Evolutionary conservation across 1,140 invertebrate genomes (phyloP).

Genomic region (Caligus rogercresseyi): DNA sequence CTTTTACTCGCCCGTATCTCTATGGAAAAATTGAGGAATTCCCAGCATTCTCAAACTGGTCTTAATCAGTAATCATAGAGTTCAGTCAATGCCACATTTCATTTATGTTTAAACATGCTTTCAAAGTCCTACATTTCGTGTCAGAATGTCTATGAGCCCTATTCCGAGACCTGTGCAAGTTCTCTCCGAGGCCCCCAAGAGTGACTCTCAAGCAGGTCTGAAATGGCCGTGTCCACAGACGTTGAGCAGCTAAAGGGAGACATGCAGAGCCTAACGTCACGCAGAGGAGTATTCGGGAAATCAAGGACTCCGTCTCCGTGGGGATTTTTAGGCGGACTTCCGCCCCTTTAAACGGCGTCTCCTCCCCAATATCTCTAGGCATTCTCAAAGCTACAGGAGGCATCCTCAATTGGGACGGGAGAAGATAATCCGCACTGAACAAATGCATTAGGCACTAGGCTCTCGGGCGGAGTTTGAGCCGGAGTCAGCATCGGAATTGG

Average conservation of each 20-base stretch:
- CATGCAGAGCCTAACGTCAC: background rate
- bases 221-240: constrained; percentile 3
- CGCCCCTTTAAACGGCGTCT: constrained; percentile 1
- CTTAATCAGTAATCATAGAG: background rate
- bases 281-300: background rate
- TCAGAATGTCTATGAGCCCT: background rate
- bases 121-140: background rate
- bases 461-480: constrained; percentile 7
- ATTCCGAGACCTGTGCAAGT: background rate
- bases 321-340: constrained; percentile 10
- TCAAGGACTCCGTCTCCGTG: background rate
- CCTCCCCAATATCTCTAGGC: constrained; percentile 6
- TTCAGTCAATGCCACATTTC: background rate
- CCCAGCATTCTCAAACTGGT: background rate
- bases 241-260: constrained; percentile 1
- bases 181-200: background rate
- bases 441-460: background rate
- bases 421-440: constrained; percentile 6
- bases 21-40: constrained; percentile 3
- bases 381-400: constrained; percentile 7
- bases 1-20: constrained; percentile 7
- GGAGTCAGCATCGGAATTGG: background rate
- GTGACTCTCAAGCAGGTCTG: background rate
- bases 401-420: constrained; percentile 5
- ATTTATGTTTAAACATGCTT: background rate